Conservation (phyloP, 2,888 invertebrate genomes). For the Anarsia innoxiella region DNA sequence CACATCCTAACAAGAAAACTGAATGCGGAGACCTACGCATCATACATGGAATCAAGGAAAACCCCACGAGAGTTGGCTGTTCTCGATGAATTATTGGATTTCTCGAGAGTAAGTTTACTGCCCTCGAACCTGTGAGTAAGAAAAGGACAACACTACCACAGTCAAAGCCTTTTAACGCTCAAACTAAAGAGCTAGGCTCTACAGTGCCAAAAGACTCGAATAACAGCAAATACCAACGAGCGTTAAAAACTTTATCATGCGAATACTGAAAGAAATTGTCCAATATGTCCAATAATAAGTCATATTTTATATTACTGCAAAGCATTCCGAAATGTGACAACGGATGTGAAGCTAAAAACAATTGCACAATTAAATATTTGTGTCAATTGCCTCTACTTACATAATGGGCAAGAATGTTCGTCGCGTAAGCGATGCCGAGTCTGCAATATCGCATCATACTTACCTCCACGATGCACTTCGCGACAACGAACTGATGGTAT, state of each 20-base stretch:
- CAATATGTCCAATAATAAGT: slow-evolving; percentile 11
- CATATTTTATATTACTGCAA: slow-evolving; percentile 13
- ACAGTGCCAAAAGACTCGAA: neutral
- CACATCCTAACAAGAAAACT: slow-evolving; percentile 14
- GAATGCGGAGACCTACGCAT: slow-evolving; percentile 11
- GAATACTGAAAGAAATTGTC: slow-evolving; percentile 5
- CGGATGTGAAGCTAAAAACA: slow-evolving; percentile 9
- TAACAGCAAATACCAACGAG: neutral
- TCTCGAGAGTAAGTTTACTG: slow-evolving; percentile 9
- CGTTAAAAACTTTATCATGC: neutral
- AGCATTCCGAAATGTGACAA: slow-evolving; percentile 10
- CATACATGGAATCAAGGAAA: slow-evolving; percentile 9
- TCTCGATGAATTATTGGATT: slow-evolving; percentile 10
- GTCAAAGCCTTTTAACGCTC: neutral
- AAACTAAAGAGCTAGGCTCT: neutral
- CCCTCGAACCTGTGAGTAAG: neutral
- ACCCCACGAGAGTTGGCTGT: slow-evolving; percentile 8
- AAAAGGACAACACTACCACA: neutral
- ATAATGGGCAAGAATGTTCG: slow-evolving; percentile 8
- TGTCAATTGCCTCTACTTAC: slow-evolving; percentile 13
- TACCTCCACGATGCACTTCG: slow-evolving; percentile 9
- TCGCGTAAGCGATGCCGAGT: slow-evolving; percentile 12
- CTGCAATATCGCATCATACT: slow-evolving; percentile 12
- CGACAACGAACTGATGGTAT: neutral
- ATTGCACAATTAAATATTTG: slow-evolving; percentile 12